Evolutionary conservation across 2,888 invertebrate species (phyloP), one percentile per base, ranked within the genome.

Genomic region (Chorisops tibialis): DNA sequence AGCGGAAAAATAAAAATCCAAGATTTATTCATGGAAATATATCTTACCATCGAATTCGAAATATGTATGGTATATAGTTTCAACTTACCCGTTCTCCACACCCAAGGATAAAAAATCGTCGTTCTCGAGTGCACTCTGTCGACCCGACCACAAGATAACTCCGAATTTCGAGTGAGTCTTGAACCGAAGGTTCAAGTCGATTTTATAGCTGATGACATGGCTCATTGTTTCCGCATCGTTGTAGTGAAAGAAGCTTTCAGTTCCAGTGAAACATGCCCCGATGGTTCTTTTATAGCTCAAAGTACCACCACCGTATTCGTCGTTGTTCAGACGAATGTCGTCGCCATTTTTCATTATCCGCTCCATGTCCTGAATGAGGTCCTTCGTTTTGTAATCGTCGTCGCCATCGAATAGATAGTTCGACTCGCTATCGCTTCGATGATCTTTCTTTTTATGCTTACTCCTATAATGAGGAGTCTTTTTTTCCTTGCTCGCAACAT

Each of bases 101-200:
- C 93, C 95, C 48, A 96, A 81, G 37, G 93, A 88, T 49, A 96
- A 82, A 81, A 89, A 95, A 78, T 93, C 92, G 56, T 85, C 84
- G 39, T 82, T 82, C 39, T 81, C 79, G 66, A 85, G 84, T 64
- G 79, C 79, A 58, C 81, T 79, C 69, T 83, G 81, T 52, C 88
- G 83, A 7, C 93, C 93, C 68, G 89, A 88, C 93, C 93, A 95
- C 65, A 95, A 82, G 43, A 96, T 81, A 65, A 96, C 81, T 0
- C 93, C 95, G 70, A 84, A 80, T 22, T 83, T 76, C 2, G 85
- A 81, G 68, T 82, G 83, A 54, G 91, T 86, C 67, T 91, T 87
- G 79, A 96, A 89, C 69, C 91, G 82, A 76, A 96, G 86, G 82
- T 93, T 93, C 72, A 96, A 87, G 78, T 93, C 92, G 68, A 94